Conservation (phyloP, 2,888 invertebrate genomes). For the Coronaproctus castanopsis region DNA sequence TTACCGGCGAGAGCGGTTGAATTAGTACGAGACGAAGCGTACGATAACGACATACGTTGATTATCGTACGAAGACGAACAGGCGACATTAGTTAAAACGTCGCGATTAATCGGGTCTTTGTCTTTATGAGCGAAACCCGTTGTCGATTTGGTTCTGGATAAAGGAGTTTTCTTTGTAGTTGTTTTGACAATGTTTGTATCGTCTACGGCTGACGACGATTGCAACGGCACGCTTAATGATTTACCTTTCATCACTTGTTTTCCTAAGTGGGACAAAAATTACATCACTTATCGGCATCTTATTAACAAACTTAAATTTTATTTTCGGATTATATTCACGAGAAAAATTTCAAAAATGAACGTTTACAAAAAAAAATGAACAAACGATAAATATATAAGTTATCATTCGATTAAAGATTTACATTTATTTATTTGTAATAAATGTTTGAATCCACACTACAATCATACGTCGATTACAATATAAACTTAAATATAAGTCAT, state of each 20-base stretch:
- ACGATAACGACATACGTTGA: no score
- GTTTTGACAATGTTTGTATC: conserved; percentile 22
- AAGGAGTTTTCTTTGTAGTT: conserved; percentile 32
- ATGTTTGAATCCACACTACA: no score
- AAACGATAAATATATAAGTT: no score
- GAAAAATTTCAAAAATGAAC: no score
- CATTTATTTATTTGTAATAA: no score
- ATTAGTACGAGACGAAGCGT: conserved; percentile 11
- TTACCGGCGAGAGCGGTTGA: conserved; percentile 5
- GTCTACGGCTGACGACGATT: conserved; percentile 17
- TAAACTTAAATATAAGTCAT: no score
- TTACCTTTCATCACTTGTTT: conserved; percentile 28
- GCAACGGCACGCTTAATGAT: conserved; percentile 31
- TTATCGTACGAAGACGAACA: background rate
- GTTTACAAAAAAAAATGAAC: no score
- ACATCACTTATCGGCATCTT: background rate
- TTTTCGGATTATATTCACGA: no score
- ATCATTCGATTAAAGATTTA: no score
- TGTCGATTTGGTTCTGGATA: conserved; percentile 44
- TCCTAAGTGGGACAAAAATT: conserved; percentile 21
- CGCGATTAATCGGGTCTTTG: background rate
- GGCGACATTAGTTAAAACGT: background rate
- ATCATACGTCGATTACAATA: no score
- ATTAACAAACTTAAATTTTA: no score
- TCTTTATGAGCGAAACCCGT: conserved; percentile 1